Conservation (phyloP, 2,797 vertebrate genomes). For the Calcarius lapponicus region DNA sequence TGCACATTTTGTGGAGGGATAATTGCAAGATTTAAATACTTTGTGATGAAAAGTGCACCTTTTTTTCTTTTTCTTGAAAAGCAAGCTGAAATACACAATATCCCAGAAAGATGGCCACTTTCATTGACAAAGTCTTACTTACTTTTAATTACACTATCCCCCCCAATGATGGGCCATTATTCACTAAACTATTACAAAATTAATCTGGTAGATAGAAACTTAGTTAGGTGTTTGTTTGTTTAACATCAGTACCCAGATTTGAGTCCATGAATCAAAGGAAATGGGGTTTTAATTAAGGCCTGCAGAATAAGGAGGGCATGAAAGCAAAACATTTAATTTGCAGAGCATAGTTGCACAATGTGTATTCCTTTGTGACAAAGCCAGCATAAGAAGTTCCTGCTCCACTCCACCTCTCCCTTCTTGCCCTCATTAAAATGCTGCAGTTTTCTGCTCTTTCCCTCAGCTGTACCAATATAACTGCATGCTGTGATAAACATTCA, state of each 20-base stretch:
- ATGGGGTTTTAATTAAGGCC: conserved; percentile 22
- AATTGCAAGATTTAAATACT: neutral
- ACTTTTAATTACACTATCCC: neutral
- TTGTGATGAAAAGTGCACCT: neutral
- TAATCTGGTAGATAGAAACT: neutral
- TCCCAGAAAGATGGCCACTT: neutral
- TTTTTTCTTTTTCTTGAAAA: neutral
- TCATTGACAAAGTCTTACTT: neutral
- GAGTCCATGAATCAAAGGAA: neutral
- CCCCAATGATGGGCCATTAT: neutral
- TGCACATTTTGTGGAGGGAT: neutral
- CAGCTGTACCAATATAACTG: neutral
- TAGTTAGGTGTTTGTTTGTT: neutral
- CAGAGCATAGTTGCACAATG: neutral
- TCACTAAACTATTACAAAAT: neutral
- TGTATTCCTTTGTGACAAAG: neutral
- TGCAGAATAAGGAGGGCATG: neutral
- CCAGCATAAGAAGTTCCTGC: neutral
- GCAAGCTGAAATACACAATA: neutral
- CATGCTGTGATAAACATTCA: neutral
- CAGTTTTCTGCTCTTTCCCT: neutral
- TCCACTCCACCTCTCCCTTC: neutral
- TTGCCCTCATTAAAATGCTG: neutral
- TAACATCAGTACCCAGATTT: neutral
- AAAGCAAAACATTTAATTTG: conserved; percentile 2